Evolutionary conservation across 2,797 vertebrate genomes (phyloP).

Genomic region (Brotula barbata): DNA sequence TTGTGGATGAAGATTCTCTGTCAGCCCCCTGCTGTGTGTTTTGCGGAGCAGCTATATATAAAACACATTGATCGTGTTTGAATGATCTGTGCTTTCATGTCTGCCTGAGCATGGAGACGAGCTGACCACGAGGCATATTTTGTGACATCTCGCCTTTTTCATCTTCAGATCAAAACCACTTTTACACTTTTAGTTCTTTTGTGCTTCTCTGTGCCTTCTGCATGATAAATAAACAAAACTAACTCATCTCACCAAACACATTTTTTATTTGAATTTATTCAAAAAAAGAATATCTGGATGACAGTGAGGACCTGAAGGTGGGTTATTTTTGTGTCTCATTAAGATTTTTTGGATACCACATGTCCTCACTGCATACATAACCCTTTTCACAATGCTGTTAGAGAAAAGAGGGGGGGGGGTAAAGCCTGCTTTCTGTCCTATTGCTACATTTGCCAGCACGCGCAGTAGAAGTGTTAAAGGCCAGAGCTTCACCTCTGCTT

Average conservation of each 20-base stretch:
- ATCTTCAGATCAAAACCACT: constrained; percentile 47
- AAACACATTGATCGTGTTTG: constrained; percentile 20
- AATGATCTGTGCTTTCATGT: constrained; percentile 49
- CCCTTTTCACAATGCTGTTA: constrained; percentile 10
- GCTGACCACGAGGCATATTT: constrained; percentile 53
- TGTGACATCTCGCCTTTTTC: constrained; percentile 31
- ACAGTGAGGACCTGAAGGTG: constrained; percentile 40
- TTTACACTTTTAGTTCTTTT: constrained; percentile 16
- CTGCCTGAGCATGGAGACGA: constrained; percentile 21
- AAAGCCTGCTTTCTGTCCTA: background rate
- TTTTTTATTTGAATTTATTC: constrained; percentile 20
- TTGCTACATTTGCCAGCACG: constrained; percentile 11
- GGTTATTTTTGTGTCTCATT: constrained; percentile 49
- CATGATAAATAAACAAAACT: constrained; percentile 27
- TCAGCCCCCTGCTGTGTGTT: constrained; percentile 10
- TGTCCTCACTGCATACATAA: constrained; percentile 27
- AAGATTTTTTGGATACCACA: constrained; percentile 45
- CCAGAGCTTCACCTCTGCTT: constrained; percentile 38
- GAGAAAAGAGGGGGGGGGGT: constrained; percentile 9
- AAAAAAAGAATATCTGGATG: constrained; percentile 37
- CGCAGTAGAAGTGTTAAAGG: constrained; percentile 34
- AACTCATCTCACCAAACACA: background rate
- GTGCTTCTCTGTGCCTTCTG: constrained; percentile 21
- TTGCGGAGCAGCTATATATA: constrained; percentile 47
- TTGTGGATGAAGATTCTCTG: constrained; percentile 30